Evolutionary conservation across 2,797 vertebrate species (phyloP), one percentile per base, ranked within the genome.

Genomic region (Ctenopoma multispine): DNA sequence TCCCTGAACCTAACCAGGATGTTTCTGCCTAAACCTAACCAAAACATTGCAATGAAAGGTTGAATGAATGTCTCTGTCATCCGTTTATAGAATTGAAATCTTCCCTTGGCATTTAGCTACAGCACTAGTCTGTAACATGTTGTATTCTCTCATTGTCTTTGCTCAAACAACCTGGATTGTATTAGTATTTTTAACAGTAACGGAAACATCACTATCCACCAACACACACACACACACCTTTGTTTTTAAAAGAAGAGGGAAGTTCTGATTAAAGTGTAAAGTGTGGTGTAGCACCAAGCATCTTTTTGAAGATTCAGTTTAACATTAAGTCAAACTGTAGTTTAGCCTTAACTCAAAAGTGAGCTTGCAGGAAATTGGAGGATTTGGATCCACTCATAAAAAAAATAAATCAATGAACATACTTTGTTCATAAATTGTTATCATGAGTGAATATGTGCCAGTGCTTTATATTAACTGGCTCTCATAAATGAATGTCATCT

Each of bases 401-500:
- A n/a, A n/a, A n/a, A n/a, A n/a, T n/a, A 55, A 72, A 50, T 71
- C 38, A 68, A 41, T 60, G 23, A 9, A 10, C 14, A 24, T 0
- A 47, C 27, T 55, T 57, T 75, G n/a, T n/a, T n/a, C n/a, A n/a
- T 36, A 61, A 57, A 67, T 23, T 10, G 43, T 46, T 57, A 9
- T 67, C 29, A 27, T n/a, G 43, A 51, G 56, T 57, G 43, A 72
- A 64, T 47, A 15, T 73, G 57, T 70, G 64, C 29, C 67, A 67
- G 24, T 36, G 43, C 61, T 34, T 67, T 67, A 62, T 59, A 63
- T 75, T 40, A 63, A 63, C 62, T 36, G 43, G 74, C 46, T 56
- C 63, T 75, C 44, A 17, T 70, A 69, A 75, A 78, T 60, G 1
- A 63, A 78, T 41, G 44, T 68, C 34, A 77, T 67, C 49, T 43